Conservation (phyloP, 2,113 vertebrate genomes). For the Microtus pennsylvanicus region DNA sequence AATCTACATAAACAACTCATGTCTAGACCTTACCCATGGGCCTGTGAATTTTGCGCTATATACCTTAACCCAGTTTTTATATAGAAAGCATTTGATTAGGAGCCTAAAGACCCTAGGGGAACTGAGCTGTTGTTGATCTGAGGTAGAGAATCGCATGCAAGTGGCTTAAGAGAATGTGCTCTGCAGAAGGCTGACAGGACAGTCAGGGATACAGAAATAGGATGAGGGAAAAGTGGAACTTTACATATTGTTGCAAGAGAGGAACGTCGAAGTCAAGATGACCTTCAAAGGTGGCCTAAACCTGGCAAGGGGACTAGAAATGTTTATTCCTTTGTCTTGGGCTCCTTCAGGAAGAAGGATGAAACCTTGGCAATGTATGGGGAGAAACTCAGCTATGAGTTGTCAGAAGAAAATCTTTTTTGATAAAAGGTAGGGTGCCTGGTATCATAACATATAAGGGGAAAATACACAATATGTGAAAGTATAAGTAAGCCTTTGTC, state of each 20-base stretch:
- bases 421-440: background rate
- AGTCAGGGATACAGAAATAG: background rate
- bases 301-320: background rate
- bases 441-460: background rate
- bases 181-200: background rate
- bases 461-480: background rate
- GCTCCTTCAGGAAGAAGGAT: background rate
- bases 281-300: background rate
- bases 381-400: background rate
- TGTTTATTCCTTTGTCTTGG: background rate
- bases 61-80: background rate
- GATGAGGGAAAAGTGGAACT: background rate
- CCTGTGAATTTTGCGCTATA: background rate
- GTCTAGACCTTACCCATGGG: background rate
- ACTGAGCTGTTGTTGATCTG: background rate
- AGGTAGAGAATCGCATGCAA: background rate
- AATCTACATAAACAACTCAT: background rate
- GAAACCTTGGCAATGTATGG: background rate
- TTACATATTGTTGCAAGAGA: background rate
- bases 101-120: background rate
- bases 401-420: background rate
- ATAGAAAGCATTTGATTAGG: background rate
- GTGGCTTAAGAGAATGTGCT: background rate
- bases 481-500: slow-evolving; percentile 22
- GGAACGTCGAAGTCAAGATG: background rate